These are phyloP conservation scores for Lysiphlebus fabarum DNA, from an alignment of 1,140 invertebrate species.

Conservation along the genomic window DNA sequence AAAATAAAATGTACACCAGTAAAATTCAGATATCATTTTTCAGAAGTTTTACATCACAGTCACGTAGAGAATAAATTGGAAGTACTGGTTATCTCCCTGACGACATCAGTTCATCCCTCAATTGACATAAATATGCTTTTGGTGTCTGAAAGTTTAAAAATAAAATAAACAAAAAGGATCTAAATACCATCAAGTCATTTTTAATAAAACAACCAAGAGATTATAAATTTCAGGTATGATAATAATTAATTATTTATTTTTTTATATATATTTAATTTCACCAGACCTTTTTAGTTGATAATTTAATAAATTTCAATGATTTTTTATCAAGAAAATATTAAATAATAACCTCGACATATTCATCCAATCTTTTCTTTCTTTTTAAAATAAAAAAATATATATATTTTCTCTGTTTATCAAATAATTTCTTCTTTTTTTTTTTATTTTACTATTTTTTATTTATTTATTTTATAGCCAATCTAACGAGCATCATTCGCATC, in stretches of 20 bases:
- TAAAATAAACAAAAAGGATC: background rate
- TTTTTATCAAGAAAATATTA: constrained; percentile 30
- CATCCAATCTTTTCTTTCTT: background rate
- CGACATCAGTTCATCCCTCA: constrained; percentile 21
- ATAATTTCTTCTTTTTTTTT: constrained; percentile 12
- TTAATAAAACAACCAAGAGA: background rate
- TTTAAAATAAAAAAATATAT: too few relatives aligned
- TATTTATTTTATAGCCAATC: constrained; percentile 30
- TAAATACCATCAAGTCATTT: background rate
- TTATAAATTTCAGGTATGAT: constrained; percentile 10
- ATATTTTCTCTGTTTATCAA: background rate
- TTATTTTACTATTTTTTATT: background rate
- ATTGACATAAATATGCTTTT: background rate
- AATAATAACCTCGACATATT: constrained; percentile 1
- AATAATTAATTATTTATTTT: constrained; percentile 16
- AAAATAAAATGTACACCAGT: background rate
- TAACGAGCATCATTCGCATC: constrained; percentile 21
- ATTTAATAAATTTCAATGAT: constrained; percentile 39
- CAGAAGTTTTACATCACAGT: constrained; percentile 38
- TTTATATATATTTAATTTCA: background rate
- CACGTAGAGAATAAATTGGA: constrained; percentile 40
- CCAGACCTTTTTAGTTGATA: constrained; percentile 1
- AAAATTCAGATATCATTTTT: constrained; percentile 43
- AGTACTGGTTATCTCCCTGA: constrained; percentile 30
- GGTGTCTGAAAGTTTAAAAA: background rate